Percentiles rank a stretch among this genome's conserved stretches.
These are phyloP conservation scores for Lutjanus campechanus DNA, from an alignment of 2,797 vertebrate genomes.

Conservation along the genomic window DNA sequence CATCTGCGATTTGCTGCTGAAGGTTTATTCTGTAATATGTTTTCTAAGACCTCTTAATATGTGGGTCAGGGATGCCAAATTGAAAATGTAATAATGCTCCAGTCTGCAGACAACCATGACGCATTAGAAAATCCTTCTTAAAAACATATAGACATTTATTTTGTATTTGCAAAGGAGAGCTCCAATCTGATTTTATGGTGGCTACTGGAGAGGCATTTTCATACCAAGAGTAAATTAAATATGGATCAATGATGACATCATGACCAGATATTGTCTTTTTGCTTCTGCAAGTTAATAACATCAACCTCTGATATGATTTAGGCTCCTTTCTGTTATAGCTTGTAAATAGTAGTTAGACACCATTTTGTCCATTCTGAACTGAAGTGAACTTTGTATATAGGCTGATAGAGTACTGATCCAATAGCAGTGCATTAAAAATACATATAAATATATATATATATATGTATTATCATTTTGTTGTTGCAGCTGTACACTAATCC, in stretches of 20 bases:
- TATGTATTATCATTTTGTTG: no score
- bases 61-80: slow-evolving; percentile 24
- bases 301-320: neutral
- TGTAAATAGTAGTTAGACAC: neutral
- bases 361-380: no score
- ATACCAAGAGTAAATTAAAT: slow-evolving; percentile 26
- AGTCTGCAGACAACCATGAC: no score
- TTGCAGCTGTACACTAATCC: no score
- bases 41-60: slow-evolving; percentile 2
- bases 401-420: no score
- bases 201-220: neutral
- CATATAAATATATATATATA: no score
- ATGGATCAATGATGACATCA: neutral
- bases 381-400: no score
- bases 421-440: no score
- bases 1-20: neutral
- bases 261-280: neutral
- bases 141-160: neutral
- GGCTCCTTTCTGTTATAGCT: neutral
- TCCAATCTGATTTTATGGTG: neutral
- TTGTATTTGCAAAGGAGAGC: neutral
- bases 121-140: neutral
- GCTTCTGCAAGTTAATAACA: slow-evolving; percentile 11
- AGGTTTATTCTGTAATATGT: slow-evolving; percentile 25
- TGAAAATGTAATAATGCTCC: slow-evolving; percentile 35